Conservation (phyloP, 1,140 invertebrate species). For the Chironomus tepperi region DNA sequence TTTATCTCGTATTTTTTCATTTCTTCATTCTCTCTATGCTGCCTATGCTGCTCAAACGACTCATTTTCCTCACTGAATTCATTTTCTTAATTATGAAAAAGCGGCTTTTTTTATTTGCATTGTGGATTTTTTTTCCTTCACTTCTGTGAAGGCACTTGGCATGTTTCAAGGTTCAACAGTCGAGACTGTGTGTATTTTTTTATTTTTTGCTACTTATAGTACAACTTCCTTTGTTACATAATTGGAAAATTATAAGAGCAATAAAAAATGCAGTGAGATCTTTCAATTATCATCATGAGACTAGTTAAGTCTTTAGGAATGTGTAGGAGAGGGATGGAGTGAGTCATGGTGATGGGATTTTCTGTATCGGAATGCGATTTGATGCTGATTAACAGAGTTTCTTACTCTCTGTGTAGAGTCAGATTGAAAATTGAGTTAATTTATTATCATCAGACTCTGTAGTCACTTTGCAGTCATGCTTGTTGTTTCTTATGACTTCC, state of each 20-base stretch:
- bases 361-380: too few species aligned
- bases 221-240: background rate
- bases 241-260: background rate
- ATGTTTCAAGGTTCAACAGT: constrained; percentile 15
- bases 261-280: background rate
- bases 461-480: too few species aligned
- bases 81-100: constrained; percentile 21
- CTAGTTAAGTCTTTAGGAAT: background rate
- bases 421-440: too few species aligned
- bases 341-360: too few species aligned
- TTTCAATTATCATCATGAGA: constrained; percentile 15
- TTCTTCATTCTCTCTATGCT: background rate
- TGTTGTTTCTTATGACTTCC: too few species aligned
- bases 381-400: too few species aligned
- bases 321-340: too few species aligned
- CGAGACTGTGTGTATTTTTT: constrained; percentile 12
- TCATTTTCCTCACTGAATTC: constrained; percentile 1
- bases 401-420: too few species aligned
- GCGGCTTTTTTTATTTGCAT: constrained; percentile 18
- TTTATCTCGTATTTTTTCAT: background rate
- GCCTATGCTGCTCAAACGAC: too few species aligned
- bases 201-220: background rate
- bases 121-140: background rate
- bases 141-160: too few species aligned
- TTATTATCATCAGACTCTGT: too few species aligned